These are phyloP conservation scores for Oscheius sp. DNA, from an alignment of 2,888 invertebrate species.

Conservation along the genomic window DNA sequence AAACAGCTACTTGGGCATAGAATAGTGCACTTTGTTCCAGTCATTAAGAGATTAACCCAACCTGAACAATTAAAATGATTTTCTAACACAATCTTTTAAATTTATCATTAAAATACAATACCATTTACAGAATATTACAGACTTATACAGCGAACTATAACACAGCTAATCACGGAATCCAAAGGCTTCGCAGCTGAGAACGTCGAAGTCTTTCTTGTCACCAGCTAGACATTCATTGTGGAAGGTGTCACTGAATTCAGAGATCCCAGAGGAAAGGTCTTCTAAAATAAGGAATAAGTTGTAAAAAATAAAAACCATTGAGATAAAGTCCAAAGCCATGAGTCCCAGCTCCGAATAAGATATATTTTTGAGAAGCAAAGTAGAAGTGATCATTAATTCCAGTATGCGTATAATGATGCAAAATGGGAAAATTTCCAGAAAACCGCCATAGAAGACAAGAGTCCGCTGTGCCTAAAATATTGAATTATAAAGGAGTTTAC, in stretches of 20 bases:
- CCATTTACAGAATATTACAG: too few species aligned
- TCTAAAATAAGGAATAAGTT: not conserved
- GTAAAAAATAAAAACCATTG: not conserved
- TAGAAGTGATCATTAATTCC: not conserved
- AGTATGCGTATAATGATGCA: not conserved
- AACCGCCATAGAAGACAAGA: not conserved
- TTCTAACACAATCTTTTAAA: too few species aligned
- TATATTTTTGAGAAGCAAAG: not conserved
- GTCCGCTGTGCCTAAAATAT: not conserved
- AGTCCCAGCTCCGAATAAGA: not conserved
- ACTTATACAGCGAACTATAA: too few species aligned
- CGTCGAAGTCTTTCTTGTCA: not conserved
- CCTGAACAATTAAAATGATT: too few species aligned
- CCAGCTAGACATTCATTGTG: not conserved
- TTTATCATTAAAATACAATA: too few species aligned
- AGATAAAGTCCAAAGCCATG: not conserved
- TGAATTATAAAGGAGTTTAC: not conserved
- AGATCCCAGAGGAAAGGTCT: not conserved
- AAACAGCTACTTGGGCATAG: too few species aligned
- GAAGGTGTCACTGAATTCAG: not conserved
- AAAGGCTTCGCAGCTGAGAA: not conserved
- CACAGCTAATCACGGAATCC: too few species aligned
- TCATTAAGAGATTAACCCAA: too few species aligned
- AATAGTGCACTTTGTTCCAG: too few species aligned
- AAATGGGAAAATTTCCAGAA: not conserved